Evolutionary conservation across 2,113 vertebrate species (phyloP).

Genomic region (Genyomyrus donnyi): DNA sequence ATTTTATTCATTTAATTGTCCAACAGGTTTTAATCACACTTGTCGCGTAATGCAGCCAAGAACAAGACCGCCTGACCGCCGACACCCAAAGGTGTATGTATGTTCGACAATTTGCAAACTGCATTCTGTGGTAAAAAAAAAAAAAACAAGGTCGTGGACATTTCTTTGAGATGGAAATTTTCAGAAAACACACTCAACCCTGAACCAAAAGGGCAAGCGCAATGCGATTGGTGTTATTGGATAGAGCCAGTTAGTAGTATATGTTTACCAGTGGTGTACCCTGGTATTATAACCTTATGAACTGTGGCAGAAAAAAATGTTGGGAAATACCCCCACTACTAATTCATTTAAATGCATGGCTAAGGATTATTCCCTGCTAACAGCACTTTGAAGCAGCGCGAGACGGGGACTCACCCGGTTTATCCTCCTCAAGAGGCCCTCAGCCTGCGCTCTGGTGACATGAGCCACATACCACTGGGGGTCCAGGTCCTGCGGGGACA

Average conservation of each 20-base stretch:
- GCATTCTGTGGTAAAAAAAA: background rate
- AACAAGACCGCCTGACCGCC: too few species aligned
- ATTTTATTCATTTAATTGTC: too few species aligned
- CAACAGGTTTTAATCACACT: too few species aligned
- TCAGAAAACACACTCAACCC: too few species aligned
- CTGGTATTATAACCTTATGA: background rate
- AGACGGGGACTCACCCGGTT: constrained; percentile 62
- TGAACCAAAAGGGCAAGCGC: background rate
- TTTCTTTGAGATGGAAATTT: too few species aligned
- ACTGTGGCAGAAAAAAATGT: background rate
- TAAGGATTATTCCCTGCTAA: background rate
- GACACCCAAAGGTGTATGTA: background rate
- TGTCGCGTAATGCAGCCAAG: too few species aligned
- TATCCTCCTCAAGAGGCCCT: constrained; percentile 69
- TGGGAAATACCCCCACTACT: background rate
- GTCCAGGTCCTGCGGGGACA: constrained; percentile 53
- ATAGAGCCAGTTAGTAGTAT: background rate
- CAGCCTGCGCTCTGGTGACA: constrained; percentile 73
- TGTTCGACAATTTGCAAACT: background rate
- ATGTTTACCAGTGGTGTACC: background rate
- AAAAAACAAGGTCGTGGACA: too few species aligned
- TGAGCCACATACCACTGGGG: constrained; percentile 75
- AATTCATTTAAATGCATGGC: too few species aligned
- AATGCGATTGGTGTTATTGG: too few species aligned
- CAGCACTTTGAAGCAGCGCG: background rate